Base-by-base conservation (phyloP, 2,113 vertebrate species). In the Nanorana parkeri region DNA sequence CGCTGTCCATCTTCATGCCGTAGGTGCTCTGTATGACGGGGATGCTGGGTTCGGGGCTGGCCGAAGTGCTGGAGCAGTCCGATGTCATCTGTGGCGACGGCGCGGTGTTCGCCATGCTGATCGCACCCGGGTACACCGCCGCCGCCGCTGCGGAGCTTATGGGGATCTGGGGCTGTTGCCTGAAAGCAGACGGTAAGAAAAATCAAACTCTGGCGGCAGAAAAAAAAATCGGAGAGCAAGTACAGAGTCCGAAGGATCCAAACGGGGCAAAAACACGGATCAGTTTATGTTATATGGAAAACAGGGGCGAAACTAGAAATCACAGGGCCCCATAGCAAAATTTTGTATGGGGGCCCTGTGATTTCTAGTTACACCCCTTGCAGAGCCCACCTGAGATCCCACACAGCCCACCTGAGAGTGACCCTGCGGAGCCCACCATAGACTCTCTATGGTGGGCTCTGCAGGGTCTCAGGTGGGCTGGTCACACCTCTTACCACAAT, bases 41-140 rank as follows among this genome's bases (percentile, higher is more conserved):
- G 89, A 99, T 97, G 92, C 96, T 92, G 81, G 98, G 98, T 90
- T 99, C 98, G 1, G 98, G 98, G 90, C 98, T 99, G 84, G 94
- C 98, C 0, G 98, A 99, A 84, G 96, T 96, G 88, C 98, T 99
- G 4, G 98, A 99, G 94, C 97, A 99, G 93, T 99, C 98, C 17
- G 98, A 99, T 77, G 97, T 97, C 98, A 99, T 97, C 91, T 98
- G 97, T 89, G 97, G 97, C 84, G 97, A 99, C 8, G 97, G 97
- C 17, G 96, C 97, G 88, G 97, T 96, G 84, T 95, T 95, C 2
- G 97, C 95, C 96, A 98, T 97, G 86, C 94, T 95, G 87, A 99
- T 96, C 92, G 97, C 95, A 90, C 97, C 96, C 6, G 98, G 97
- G 87, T 99, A 99, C 90, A 99, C 96, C 92, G 99, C 96, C 78